Base-by-base conservation (phyloP, 1,140 invertebrate genomes). In the Odontomachus brunneus region DNA sequence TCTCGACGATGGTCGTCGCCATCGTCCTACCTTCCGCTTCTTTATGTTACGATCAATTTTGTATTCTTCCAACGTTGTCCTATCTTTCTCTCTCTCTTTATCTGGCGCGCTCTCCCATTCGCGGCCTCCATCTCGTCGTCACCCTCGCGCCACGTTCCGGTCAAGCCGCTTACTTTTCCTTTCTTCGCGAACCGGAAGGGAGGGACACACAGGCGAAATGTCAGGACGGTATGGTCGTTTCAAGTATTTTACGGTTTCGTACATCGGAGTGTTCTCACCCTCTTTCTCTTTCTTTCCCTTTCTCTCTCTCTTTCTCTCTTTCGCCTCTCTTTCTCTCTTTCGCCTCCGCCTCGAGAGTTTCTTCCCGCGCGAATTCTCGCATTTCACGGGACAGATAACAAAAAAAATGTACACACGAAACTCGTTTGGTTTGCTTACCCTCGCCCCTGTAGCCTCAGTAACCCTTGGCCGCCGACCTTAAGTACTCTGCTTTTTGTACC, bases 41-140 rank as follows among this genome's bases (percentile, higher is more conserved):
- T 88, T 89, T 88, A 88, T 88, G 76, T 88, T 89, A 86, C 72
- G 67, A 26, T 83, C 88, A 76, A 86, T 89, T 84, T 71, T 63
- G 84, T 89, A 84, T 89, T 88, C 84, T 84, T 38, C 59, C 33
- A 84, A 75, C 86, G 86, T 86, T 82, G 65, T 86, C 51, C 62
- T 63, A 38, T 53, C 66, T 60, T 74, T 82, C 59, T 65, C 26
- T 76, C 38, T 44, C 49, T 60, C 74, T 51, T 49, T 69, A 22
- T 71, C 9, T 55, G 19, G 26, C 24, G 17, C 29, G 15, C 48
- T 33, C 48, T 38, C 48, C 22, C 44, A 15, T 69, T 49, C 33
- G 66, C n/a, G 33, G 14, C 29, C 55, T 33, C 19, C 55, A 29
- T 59, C 48, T 57, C 29, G 49, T 51, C 38, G 38, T 80, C 62